Base-by-base conservation (phyloP, 2,888 invertebrate species). In the Flexamia atlantica region DNA sequence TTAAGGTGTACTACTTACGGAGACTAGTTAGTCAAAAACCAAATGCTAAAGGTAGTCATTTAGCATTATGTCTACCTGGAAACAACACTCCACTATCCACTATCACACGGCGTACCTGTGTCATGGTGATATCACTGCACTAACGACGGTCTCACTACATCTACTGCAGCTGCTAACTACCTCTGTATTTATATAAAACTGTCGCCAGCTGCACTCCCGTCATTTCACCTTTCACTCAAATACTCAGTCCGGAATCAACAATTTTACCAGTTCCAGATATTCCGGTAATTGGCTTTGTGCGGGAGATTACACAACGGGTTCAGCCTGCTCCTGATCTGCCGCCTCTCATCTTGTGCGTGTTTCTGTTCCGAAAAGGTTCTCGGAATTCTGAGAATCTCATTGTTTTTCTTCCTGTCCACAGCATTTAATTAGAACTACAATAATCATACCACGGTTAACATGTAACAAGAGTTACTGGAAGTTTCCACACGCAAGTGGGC, bases 141-240 rank as follows among this genome's bases (percentile, higher is more conserved):
- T 76, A 20, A 3, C 36, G 36, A 1, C 7, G 40, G 23, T 14
- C 20, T 40, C 76, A 46, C 76, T 28, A 76, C 76, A 46, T 76
- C 50, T 46, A 76, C 46, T 76, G 23, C 50, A 46, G n/a, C 30
- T 30, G 30, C 64, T 64, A 60, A 64, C 64, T 50, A 17, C 14
- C 46, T 42, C 28, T 3, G 76, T 76, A 46, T 50, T 76, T 76
- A 76, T 76, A 46, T 76, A 76, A 28, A 46, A 46, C 76, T 76
- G 50, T 76, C 76, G 50, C 76, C 25, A 76, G 28, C 20, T 23
- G 40, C 40, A 72, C 36, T 40, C 40, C 23, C 23, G 72, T 46
- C 76, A 46, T 46, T 76, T 76, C 76, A 12, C 76, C 76, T 76
- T 76, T 76, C 76, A 76, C 76, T 76, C 23, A n/a, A 14, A 25